These are phyloP conservation scores for Zoroaster sp. DNA, from an alignment of 53 echinoderm and acorn worm genomes.

Conservation along the genomic window DNA sequence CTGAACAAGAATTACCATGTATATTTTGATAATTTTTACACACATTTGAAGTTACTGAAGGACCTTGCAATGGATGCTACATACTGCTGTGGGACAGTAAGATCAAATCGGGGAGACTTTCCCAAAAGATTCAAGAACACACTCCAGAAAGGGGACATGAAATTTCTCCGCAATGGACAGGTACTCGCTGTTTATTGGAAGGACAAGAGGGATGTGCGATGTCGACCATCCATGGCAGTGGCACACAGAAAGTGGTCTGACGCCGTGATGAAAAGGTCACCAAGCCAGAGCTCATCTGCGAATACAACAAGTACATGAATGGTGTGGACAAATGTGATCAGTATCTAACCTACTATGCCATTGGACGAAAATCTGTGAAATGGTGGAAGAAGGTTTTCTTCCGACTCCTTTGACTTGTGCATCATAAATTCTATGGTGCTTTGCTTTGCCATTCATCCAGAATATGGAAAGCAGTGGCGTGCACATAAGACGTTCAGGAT, in stretches of 20 bases:
- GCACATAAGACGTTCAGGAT: too few relatives aligned
- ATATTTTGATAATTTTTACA: constrained; percentile 38
- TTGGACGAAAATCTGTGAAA: constrained; percentile 19
- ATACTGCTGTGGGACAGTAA: constrained; percentile 27
- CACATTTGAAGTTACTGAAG: background rate
- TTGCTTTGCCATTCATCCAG: too few relatives aligned
- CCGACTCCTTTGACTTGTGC: too few relatives aligned
- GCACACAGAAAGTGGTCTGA: background rate
- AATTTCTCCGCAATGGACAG: background rate
- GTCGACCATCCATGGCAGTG: constrained; percentile 2
- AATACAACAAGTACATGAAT: constrained; percentile 32
- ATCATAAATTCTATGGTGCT: too few relatives aligned
- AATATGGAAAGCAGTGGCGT: too few relatives aligned
- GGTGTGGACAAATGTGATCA: constrained; percentile 47
- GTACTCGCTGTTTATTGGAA: constrained; percentile 3
- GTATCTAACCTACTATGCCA: constrained; percentile 22
- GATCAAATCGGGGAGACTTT: background rate
- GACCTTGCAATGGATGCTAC: constrained; percentile 21
- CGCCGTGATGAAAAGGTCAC: constrained; percentile 14
- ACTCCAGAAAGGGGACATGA: background rate
- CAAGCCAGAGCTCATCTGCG: background rate
- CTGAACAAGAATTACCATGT: background rate
- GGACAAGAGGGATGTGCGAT: background rate
- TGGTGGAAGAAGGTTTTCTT: too few relatives aligned
- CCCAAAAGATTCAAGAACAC: background rate